Percentiles rank a stretch among this genome's conserved stretches.
phyloP scores from a whole-genome alignment of 2,797 vertebrate genomes.

The Parambassis ranga region DNA sequence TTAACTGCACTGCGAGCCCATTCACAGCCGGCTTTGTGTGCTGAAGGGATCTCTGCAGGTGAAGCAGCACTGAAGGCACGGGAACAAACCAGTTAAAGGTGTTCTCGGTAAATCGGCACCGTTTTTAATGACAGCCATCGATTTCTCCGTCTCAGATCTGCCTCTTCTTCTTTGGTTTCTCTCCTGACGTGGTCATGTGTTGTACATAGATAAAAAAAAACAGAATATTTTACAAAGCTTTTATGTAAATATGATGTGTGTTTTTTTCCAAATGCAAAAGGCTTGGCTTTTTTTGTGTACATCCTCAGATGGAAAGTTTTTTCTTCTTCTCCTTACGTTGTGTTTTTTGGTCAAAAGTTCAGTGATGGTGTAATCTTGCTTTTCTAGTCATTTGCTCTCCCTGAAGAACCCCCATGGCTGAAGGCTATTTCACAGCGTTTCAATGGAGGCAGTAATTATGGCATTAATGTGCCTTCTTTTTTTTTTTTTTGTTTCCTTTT shows the following conservation, averaged over 20 bases:
- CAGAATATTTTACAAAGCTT: slow-evolving; percentile 77
- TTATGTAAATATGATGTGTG: slow-evolving; percentile 78
- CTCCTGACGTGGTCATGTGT: slow-evolving; percentile 73
- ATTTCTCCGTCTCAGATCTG: slow-evolving; percentile 26
- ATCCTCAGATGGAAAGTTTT: slow-evolving; percentile 34
- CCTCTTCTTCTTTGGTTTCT: slow-evolving; percentile 35
- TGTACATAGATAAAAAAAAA: slow-evolving; percentile 77
- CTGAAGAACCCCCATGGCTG: slow-evolving; percentile 40
- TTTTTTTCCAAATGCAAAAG: slow-evolving; percentile 63
- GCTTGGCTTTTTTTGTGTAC: slow-evolving; percentile 52
- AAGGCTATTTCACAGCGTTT: slow-evolving; percentile 50
- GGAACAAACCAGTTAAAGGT: slow-evolving; percentile 7
- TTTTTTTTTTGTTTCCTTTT: not conserved
- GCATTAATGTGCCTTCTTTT: slow-evolving; percentile 63
- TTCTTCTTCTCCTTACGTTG: slow-evolving; percentile 22
- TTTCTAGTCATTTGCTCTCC: slow-evolving; percentile 58
- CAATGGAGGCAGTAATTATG: slow-evolving; percentile 63
- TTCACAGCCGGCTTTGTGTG: not conserved
- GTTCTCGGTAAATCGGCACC: slow-evolving; percentile 1
- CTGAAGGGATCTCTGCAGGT: not conserved
- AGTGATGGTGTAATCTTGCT: slow-evolving; percentile 64
- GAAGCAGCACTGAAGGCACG: slow-evolving; percentile 16
- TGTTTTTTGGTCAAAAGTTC: slow-evolving; percentile 68
- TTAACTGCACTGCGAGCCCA: slow-evolving; percentile 11
- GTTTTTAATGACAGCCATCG: slow-evolving; percentile 5